Evolutionary conservation across 2,797 vertebrate species (phyloP), one percentile per base, ranked within the genome.

Genomic region (Artibeus lituratus): DNA sequence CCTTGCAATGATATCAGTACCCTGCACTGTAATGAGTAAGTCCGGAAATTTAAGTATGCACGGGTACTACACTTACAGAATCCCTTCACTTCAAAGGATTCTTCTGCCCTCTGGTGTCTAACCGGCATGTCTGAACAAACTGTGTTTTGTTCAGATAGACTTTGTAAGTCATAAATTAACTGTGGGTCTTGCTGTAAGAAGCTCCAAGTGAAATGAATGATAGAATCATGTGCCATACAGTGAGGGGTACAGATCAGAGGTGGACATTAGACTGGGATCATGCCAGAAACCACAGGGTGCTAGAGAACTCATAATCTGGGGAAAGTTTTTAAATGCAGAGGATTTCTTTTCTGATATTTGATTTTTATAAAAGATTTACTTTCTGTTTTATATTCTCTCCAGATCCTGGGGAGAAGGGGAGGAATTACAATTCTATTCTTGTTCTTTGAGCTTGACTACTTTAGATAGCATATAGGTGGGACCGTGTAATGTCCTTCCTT

Each of bases 41-140:
- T 2, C 26, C 4, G 55, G 0, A 55, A 77, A 16, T 4, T 10
- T 21, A n/a, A 19, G 19, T 51, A 84, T n/a, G 77, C 62, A 10
- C 15, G 69, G 15, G 95, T n/a, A 5, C n/a, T 0, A 5, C 39
- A 1, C 26, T 65, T 49, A 53, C 4, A 24, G 0, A 32, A 62
- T 59, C 47, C 62, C 55, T 14, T 57, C 0, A 29, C 93, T 57
- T 35, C 0, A 6, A 24, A 29, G 80, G 96, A 53, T 72, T 97
- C 65, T 93, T 91, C 97, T 97, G 98, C 98, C 98, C 97, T 97
- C 98, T 98, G 94, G 69, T 0, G 97, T 98, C 87, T 83, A 91
- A 69, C 74, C 2, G 29, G 32, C 84, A 15, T 62, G 10, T 55
- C 47, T 77, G 84, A 67, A 72, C 22, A 85, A 53, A 53, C 7